Percentiles rank a stretch among this genome's conserved stretches.
These are phyloP conservation scores for Macrotus californicus DNA, from an alignment of 2,113 vertebrate species.

Conservation along the genomic window DNA sequence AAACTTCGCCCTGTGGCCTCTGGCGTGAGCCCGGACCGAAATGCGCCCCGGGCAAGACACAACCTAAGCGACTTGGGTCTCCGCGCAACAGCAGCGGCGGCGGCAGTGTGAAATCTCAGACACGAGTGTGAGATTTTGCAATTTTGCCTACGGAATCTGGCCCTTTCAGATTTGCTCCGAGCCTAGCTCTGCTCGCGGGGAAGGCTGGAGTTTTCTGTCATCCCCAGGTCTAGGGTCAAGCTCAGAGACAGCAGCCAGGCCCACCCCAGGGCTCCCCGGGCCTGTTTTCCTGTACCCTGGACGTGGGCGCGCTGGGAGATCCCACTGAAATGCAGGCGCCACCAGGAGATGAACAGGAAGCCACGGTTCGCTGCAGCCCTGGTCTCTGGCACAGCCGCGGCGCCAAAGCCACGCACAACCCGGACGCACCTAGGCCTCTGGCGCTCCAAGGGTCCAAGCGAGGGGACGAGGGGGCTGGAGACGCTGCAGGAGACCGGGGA, in stretches of 20 bases:
- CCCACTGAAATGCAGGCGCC: background rate
- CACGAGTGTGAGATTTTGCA: background rate
- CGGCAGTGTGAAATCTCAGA: fast-evolving
- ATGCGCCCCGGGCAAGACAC: background rate
- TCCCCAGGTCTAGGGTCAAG: background rate
- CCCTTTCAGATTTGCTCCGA: background rate
- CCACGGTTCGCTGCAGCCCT: background rate
- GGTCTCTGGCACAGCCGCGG: background rate
- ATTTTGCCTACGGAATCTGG: background rate
- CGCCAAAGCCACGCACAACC: background rate
- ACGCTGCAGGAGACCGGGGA: background rate
- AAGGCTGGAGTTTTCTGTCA: background rate
- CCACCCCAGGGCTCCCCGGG: background rate
- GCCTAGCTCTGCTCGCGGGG: background rate
- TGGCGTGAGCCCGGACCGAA: fast-evolving
- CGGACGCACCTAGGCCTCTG: background rate
- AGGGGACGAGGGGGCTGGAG: background rate
- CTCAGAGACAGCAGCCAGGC: background rate
- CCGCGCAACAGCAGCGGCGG: fast-evolving
- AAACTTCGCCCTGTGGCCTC: fast-evolving
- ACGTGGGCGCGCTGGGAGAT: background rate
- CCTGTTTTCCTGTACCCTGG: background rate
- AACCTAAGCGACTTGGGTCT: fast-evolving
- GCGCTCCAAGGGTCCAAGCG: background rate
- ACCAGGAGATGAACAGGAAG: background rate